These are phyloP conservation scores for Harpegnathos saltator DNA, from an alignment of 1,140 invertebrate genomes.

Conservation along the genomic window DNA sequence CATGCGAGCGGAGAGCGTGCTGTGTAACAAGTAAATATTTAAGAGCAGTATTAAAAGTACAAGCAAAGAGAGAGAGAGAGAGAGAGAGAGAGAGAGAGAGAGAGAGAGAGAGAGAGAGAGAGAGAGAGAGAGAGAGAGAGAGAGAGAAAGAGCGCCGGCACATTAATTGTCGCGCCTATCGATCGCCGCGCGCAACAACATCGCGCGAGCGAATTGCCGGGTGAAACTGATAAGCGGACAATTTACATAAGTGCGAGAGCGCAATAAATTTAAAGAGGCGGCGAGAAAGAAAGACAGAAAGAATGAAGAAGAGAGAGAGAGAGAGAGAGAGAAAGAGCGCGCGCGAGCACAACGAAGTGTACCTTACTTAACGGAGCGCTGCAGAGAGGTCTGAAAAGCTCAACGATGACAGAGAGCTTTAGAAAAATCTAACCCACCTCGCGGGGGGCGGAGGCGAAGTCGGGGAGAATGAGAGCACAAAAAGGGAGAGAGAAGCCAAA, in stretches of 20 bases:
- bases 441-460: not conserved
- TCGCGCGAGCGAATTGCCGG: not conserved
- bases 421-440: slow-evolving; percentile 45
- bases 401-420: slow-evolving; percentile 53
- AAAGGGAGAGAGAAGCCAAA: not conserved
- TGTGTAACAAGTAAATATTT: slow-evolving; percentile 7
- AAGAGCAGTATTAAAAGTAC: too few relatives aligned
- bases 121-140: too few relatives aligned
- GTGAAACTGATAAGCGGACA: slow-evolving; percentile 18
- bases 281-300: not conserved
- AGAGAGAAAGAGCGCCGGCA: not conserved
- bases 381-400: slow-evolving; percentile 47
- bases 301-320: too few relatives aligned
- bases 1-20: not conserved
- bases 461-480: not conserved
- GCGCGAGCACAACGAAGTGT: not conserved
- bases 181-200: slow-evolving; percentile 22
- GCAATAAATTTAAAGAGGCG: slow-evolving; percentile 29
- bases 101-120: too few relatives aligned
- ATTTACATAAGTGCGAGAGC: slow-evolving; percentile 49
- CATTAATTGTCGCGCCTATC: slow-evolving; percentile 2
- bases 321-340: not conserved
- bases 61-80: too few relatives aligned
- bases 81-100: too few relatives aligned
- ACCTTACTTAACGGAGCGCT: slow-evolving; percentile 44